These are phyloP conservation scores for Nebria brevicollis DNA, from an alignment of 2,888 invertebrate species.

Conservation along the genomic window DNA sequence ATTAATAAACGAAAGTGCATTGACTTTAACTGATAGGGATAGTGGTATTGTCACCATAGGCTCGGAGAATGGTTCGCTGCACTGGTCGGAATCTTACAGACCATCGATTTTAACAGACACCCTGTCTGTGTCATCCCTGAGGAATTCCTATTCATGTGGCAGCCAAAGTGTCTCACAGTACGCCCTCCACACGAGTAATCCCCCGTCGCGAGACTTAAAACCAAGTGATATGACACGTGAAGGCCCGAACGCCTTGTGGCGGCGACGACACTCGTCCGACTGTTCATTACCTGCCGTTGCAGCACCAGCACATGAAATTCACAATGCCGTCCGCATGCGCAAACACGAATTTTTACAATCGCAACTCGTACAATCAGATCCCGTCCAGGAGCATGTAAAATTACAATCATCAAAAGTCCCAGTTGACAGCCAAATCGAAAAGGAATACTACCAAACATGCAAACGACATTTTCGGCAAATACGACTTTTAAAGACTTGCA, in stretches of 20 bases:
- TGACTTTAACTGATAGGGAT: constrained; percentile 63
- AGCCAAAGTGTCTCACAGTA: constrained; percentile 62
- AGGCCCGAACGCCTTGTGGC: constrained; percentile 65
- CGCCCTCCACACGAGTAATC: constrained; percentile 64
- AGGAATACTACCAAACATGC: constrained; percentile 69
- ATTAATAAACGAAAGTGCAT: constrained; percentile 65
- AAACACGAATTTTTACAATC: constrained; percentile 66
- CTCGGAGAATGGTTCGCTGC: constrained; percentile 56
- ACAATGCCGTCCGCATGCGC: constrained; percentile 66
- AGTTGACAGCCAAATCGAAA: constrained; percentile 52
- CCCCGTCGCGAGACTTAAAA: constrained; percentile 50
- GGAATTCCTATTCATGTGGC: constrained; percentile 58
- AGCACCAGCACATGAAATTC: constrained; percentile 56
- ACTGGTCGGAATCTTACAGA: constrained; percentile 58
- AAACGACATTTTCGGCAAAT: constrained; percentile 72
- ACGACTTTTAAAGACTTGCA: constrained; percentile 72
- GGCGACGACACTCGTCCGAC: constrained; percentile 63
- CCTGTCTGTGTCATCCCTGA: constrained; percentile 56
- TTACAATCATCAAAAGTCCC: constrained; percentile 47
- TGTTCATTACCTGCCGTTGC: constrained; percentile 59
- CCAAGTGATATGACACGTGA: constrained; percentile 60
- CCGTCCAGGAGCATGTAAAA: constrained; percentile 58
- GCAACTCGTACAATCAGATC: constrained; percentile 62
- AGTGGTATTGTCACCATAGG: constrained; percentile 54
- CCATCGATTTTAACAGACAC: constrained; percentile 49